Percentiles rank a stretch among this genome's conserved stretches.
These are phyloP conservation scores for Pseudopipra pipra DNA, from an alignment of 2,113 vertebrate genomes.

Conservation along the genomic window DNA sequence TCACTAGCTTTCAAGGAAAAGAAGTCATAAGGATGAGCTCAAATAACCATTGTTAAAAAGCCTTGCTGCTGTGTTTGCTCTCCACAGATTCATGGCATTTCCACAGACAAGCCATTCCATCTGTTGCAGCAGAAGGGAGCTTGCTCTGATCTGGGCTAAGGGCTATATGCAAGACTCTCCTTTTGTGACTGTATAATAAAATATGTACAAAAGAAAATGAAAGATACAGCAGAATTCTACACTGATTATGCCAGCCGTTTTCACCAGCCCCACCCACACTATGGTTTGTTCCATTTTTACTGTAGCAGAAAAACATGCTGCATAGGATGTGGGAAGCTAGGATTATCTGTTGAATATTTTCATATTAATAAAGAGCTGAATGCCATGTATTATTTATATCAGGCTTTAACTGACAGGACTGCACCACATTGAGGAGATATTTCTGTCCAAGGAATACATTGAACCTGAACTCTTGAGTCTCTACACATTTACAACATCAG, in stretches of 20 bases:
- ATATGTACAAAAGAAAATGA: background rate
- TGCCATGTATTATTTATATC: background rate
- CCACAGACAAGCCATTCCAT: constrained; percentile 74
- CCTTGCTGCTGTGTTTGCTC: background rate
- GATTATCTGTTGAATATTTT: background rate
- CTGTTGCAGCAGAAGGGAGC: constrained; percentile 73
- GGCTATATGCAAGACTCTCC: constrained; percentile 73
- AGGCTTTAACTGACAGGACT: background rate
- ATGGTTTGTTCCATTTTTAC: background rate
- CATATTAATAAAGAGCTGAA: background rate
- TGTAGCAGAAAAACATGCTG: background rate
- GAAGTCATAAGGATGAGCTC: background rate
- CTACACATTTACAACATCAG: background rate
- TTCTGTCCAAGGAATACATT: background rate
- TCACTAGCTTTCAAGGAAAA: background rate
- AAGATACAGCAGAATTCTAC: background rate
- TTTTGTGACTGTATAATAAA: constrained; percentile 69
- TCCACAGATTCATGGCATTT: background rate
- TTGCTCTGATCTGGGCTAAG: constrained; percentile 60
- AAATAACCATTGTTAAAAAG: background rate
- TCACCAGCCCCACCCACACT: background rate
- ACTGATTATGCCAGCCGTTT: background rate
- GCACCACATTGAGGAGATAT: background rate
- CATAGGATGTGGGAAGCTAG: background rate
- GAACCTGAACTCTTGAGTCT: background rate